Evolutionary conservation across 2,888 invertebrate genomes (phyloP), one percentile per base, ranked within the genome.

Genomic region (Napeogenes inachia): DNA sequence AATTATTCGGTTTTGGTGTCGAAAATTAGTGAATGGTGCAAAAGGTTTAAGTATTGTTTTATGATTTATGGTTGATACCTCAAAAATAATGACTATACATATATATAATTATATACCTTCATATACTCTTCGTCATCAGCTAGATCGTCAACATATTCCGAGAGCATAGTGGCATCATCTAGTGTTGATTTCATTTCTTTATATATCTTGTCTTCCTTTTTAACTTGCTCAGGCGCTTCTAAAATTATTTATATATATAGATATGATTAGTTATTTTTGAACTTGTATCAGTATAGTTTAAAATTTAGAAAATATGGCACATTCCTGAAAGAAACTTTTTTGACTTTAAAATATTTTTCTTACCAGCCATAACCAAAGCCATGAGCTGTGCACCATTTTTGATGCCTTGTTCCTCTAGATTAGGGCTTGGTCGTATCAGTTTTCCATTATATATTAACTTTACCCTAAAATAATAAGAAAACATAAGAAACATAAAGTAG

Each of bases 371-470:
- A 45, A 93, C 77, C 0, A 95, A 83, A 0, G 93, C 94, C 90
- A 95, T 92, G 6, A 95, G 82, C 72, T 93, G 93, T 13, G 91
- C 91, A 56, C 94, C 94, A 79, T 95, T 95, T 80, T 92, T 93
- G 2, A 95, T 80, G 47, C 92, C 92, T 73, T 95, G 95, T 13
- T 84, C 80, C 12, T 81, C 82, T 4, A 95, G 75, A 2, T 81
- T 87, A 13, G 77, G 74, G 0, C 82, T 77, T 2, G 92, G 87
- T 57, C 92, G 89, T 30, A 95, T 79, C 21, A 95, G 92, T 80
- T 91, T 92, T 0, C 95, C 95, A 68, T 92, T 91, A 62, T 91
- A 91, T 71, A 95, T 95, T 56, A 95, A 79, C 76, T 95, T 95
- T 0, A 95, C 78, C 67, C 94, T 93, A 79, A 42, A 77, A 78